Base-by-base conservation (phyloP, 2,888 invertebrate genomes). In the Yponomeuta evonymella region DNA sequence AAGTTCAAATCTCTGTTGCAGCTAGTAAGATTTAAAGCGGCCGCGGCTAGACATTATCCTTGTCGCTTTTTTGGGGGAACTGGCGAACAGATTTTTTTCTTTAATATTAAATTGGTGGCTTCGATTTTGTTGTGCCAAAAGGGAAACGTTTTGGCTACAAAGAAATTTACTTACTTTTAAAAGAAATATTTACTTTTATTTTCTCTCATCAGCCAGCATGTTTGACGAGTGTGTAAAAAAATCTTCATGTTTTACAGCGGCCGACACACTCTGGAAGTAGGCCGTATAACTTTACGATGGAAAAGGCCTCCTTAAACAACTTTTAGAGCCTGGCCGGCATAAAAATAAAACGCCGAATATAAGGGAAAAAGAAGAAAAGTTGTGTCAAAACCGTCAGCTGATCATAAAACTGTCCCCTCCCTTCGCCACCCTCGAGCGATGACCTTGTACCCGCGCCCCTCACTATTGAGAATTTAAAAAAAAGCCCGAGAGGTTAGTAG, bases 381-480 rank as follows among this genome's bases (percentile, higher is more conserved):
- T 67, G 71, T 71, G 70, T 70, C 48, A 69, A 51, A 30, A 68
- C 66, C 69, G 66, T 69, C 81, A 90, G 89, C 89, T 89, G 90
- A 90, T 90, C 87, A 83, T 86, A 85, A 84, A 83, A 88, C 81
- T 86, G 89, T 90, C 89, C 90, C 90, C 89, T 58, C 51, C 51
- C 51, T 3, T 87, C 85, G 79, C 72, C 72, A 70, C 72, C 72
- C 72, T 58, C 66, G 84, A 81, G 82, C 83, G 83, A 79, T 82
- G 89, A 87, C 91, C 90, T 90, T 90, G 90, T 85, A 79, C 83
- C 78, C 77, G 81, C 86, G 88, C 90, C 90, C 90, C 71, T 71
- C 90, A 91, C 91, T 91, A 91, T 91, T 90, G 88, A 91, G 90
- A 90, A 0, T 89, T 88, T 89, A 89, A 83, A 85, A 89, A 82